These are phyloP conservation scores for Platycheirus albimanus DNA, from an alignment of 2,888 invertebrate species.

Conservation along the genomic window DNA sequence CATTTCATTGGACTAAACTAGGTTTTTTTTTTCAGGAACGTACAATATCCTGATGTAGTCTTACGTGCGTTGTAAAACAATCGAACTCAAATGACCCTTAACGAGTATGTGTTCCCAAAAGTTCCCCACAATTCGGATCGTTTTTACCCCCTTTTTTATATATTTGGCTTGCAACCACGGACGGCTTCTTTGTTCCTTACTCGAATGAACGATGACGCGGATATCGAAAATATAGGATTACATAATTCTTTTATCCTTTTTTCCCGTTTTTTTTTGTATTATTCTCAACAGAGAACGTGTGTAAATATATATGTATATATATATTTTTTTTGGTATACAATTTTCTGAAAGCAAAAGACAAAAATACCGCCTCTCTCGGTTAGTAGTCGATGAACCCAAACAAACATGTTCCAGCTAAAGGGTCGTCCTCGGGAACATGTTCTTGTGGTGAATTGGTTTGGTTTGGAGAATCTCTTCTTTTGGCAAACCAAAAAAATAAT, in stretches of 20 bases:
- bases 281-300: conserved; percentile 22
- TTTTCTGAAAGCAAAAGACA: conserved; percentile 59
- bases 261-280: not conserved
- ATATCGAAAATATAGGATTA: conserved; percentile 72
- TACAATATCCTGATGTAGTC: not conserved
- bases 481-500: conserved; percentile 8
- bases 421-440: conserved; percentile 46
- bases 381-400: conserved; percentile 60
- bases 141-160: conserved; percentile 24
- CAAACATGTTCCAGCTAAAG: conserved; percentile 59
- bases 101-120: conserved; percentile 32
- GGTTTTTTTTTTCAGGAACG: conserved; percentile 21
- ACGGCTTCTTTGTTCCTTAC: conserved; percentile 70
- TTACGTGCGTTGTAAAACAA: conserved; percentile 38
- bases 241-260: conserved; percentile 61
- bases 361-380: conserved; percentile 39
- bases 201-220: conserved; percentile 70
- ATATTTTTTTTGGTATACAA: conserved; percentile 17
- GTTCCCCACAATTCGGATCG: conserved; percentile 34
- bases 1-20: conserved; percentile 17
- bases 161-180: conserved; percentile 37
- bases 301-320: too few species aligned
- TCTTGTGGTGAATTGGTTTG: conserved; percentile 11
- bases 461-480: conserved; percentile 15
- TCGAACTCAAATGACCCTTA: conserved; percentile 58